Conservation (phyloP, 2,113 vertebrate species). For the Oreochromis tanganicae region DNA sequence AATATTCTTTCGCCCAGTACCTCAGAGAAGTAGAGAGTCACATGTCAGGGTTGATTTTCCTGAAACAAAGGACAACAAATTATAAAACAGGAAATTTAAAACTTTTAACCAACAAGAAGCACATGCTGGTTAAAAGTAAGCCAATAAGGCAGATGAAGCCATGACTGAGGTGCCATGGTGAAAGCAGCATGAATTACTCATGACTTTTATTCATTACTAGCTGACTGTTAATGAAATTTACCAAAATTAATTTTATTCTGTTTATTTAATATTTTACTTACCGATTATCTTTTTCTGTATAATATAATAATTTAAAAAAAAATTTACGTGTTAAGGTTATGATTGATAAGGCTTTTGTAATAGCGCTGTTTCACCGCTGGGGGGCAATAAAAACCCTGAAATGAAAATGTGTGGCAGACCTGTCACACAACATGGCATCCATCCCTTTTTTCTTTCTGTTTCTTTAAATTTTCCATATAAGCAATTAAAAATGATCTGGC, state of each 20-base stretch:
- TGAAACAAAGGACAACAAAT: background rate
- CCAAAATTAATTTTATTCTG: background rate
- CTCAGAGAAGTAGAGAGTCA: background rate
- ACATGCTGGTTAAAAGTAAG: background rate
- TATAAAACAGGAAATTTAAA: background rate
- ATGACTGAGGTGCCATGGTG: background rate
- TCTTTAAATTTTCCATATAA: background rate
- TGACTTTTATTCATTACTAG: background rate
- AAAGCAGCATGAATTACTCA: background rate
- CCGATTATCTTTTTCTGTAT: background rate
- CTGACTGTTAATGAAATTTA: background rate
- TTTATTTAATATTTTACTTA: background rate
- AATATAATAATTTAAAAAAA: background rate
- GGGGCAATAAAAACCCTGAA: constrained; percentile 10
- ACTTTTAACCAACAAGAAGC: background rate
- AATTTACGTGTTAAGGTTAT: background rate
- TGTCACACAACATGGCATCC: background rate
- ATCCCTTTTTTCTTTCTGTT: background rate
- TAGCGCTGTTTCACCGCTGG: background rate
- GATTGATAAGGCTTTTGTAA: background rate
- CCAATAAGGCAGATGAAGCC: background rate
- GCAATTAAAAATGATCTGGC: background rate
- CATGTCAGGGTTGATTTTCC: background rate
- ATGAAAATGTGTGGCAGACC: background rate
- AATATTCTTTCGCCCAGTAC: background rate